Evolutionary conservation across 2,888 invertebrate species (phyloP), one percentile per base, ranked within the genome.

Genomic region (Eilema griseolum): DNA sequence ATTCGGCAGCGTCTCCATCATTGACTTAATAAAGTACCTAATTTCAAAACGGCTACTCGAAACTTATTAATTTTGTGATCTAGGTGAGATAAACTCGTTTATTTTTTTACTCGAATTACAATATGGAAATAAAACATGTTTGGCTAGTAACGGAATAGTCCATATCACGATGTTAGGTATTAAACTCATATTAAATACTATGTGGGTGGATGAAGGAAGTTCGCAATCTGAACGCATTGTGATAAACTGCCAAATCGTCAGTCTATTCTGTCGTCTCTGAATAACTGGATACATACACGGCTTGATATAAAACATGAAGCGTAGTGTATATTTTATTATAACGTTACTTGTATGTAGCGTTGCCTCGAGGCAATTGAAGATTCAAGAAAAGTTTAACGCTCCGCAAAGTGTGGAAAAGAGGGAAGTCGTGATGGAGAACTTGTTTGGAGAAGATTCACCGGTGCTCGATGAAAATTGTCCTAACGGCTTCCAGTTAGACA

Each of bases 381-480:
- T 52, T 12, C n/a, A 66, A 46, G 76, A 73, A 37, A 68, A 74
- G 59, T 73, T 71, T 62, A 65, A 46, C 67, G 71, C 69, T 23
- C 85, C 67, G 52, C 75, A 56, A 68, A 65, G 10, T 59, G 82
- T 83, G 67, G 79, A 78, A 16, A 83, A 80, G 64, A 77, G 82
- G 10, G 70, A 65, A 26, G 76, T 85, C 23, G 75, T 92, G 67
- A 85, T 84, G 56, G 12, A 69, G 71, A 84, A 82, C 61, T 80
- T 86, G 20, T 77, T 83, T 62, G 79, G 78, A n/a, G 86, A 87
- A 33, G 92, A 93, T 61, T 93, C 93, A 0, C 92, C 93, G 0
- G 79, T 77, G 14, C 73, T 78, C 57, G 64, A 71, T 26, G 77
- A 75, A 14, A 63, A 64, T 1, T 94, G 93, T 63, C 88, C 88